phyloP scores from a whole-genome alignment of 1,140 invertebrate genomes.

The Spodoptera litura region DNA sequence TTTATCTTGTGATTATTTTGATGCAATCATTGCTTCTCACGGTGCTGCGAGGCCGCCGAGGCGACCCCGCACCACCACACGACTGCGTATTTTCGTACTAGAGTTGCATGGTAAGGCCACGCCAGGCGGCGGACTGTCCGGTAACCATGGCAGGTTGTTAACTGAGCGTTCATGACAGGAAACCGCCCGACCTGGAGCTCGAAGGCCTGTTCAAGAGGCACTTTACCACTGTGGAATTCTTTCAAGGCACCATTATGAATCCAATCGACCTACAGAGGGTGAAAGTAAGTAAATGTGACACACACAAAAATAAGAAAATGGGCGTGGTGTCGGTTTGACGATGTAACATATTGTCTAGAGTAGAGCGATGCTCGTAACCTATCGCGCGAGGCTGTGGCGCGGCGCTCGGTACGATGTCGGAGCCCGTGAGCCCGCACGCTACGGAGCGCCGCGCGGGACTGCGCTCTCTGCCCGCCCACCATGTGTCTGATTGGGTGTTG shows the following conservation, averaged over 20 bases:
- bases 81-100: constrained; percentile 82
- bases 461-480: constrained; percentile 53
- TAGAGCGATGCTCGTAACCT: constrained; percentile 79
- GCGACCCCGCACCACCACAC: constrained; percentile 69
- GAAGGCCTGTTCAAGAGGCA: constrained; percentile 99
- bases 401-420: constrained; percentile 76
- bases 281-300: constrained; percentile 92
- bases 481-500: constrained; percentile 79
- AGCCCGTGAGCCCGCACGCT: constrained; percentile 44
- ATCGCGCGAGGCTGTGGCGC: constrained; percentile 65
- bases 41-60: constrained; percentile 67
- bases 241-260: constrained; percentile 99
- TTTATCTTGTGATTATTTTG: constrained; percentile 82
- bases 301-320: constrained; percentile 70
- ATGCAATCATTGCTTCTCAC: constrained; percentile 84
- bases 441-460: constrained; percentile 48
- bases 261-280: constrained; percentile 99
- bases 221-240: constrained; percentile 99
- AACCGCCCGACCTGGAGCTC: constrained; percentile 98
- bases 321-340: constrained; percentile 83
- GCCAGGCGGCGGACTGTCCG: constrained; percentile 79
- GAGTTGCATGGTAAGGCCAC: constrained; percentile 82
- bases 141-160: constrained; percentile 77
- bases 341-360: constrained; percentile 82
- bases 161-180: constrained; percentile 90